Conservation (phyloP, 2,113 vertebrate species). For the Syngnathus typhle region DNA sequence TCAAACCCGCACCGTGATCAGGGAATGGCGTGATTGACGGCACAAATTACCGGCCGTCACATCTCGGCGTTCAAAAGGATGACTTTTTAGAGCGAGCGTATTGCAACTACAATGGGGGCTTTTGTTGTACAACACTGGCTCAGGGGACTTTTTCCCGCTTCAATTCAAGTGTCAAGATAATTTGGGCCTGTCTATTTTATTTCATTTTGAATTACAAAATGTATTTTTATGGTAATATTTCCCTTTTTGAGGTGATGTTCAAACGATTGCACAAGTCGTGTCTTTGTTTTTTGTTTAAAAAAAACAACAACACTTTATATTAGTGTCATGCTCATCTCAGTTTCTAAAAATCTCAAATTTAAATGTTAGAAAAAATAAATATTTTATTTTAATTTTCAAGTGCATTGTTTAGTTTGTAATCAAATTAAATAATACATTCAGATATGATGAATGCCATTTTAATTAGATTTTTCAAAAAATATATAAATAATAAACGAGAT, state of each 20-base stretch:
- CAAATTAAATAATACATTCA: too few species aligned
- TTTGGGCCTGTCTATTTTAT: neutral
- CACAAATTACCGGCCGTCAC: conserved; percentile 63
- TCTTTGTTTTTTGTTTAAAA: neutral
- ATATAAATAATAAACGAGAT: too few species aligned
- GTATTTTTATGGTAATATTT: neutral
- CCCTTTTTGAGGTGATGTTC: neutral
- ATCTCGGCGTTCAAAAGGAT: conserved; percentile 53
- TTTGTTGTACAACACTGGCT: neutral
- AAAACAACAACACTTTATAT: too few species aligned
- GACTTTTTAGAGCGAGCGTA: neutral
- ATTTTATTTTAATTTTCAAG: too few species aligned
- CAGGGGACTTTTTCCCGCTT: neutral
- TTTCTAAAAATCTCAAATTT: too few species aligned
- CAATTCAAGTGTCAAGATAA: neutral
- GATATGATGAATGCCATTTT: too few species aligned
- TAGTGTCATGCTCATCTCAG: too few species aligned
- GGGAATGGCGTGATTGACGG: conserved; percentile 67
- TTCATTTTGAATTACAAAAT: neutral
- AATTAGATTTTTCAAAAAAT: too few species aligned
- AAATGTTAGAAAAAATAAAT: too few species aligned
- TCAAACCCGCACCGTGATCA: conserved; percentile 63
- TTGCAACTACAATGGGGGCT: conserved; percentile 27
- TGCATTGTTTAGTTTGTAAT: too few species aligned
- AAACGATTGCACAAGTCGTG: neutral